These are phyloP conservation scores for Nyctalus aviator DNA, from an alignment of 2,797 vertebrate species.

Conservation along the genomic window DNA sequence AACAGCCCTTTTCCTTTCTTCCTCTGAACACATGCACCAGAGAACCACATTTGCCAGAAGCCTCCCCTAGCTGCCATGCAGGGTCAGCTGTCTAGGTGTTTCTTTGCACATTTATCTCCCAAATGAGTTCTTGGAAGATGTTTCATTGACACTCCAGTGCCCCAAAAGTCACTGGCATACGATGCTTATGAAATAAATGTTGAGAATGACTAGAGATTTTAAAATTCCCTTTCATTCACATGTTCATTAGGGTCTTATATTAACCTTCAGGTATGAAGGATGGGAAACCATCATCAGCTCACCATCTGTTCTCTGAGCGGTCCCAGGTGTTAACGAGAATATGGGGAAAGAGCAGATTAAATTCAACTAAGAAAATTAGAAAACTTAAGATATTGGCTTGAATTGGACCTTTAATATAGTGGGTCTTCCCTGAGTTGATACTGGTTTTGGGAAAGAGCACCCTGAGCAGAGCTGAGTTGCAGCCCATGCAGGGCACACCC, in stretches of 20 bases:
- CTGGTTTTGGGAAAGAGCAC: background rate
- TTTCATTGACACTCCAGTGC: background rate
- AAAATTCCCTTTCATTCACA: background rate
- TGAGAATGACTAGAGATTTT: background rate
- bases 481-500: background rate
- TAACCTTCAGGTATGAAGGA: background rate
- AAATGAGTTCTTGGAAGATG: background rate
- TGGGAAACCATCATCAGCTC: background rate
- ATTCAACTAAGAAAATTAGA: background rate
- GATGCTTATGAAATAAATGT: background rate
- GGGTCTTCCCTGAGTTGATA: background rate
- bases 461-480: background rate
- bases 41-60: background rate
- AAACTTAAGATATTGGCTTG: background rate
- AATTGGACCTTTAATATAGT: background rate
- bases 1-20: background rate
- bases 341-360: background rate
- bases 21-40: background rate
- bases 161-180: background rate
- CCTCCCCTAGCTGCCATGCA: background rate
- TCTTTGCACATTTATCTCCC: background rate
- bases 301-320: background rate
- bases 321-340: background rate
- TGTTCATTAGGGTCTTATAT: background rate
- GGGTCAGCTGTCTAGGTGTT: background rate